phyloP scores from a whole-genome alignment of 2,888 invertebrate genomes.

The Abrostola tripartita region DNA sequence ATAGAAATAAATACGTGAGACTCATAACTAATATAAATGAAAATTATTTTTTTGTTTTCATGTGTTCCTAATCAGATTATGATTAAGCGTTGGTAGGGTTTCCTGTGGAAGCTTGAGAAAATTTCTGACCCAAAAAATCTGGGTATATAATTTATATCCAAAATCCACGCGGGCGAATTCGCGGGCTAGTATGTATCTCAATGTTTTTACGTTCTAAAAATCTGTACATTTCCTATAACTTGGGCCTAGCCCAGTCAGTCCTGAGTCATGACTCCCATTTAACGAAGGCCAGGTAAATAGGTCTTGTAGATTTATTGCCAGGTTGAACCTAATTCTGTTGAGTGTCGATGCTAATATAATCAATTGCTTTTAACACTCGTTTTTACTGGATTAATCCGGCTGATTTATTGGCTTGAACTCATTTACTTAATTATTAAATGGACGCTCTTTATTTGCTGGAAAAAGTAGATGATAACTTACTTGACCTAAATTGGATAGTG shows the following conservation, averaged over 20 bases:
- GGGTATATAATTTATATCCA: too few relatives aligned
- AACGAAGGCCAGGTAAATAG: slow-evolving; percentile 44
- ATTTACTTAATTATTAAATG: slow-evolving; percentile 21
- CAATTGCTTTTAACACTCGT: slow-evolving; percentile 27
- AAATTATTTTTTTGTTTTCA: too few relatives aligned
- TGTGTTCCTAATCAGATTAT: too few relatives aligned
- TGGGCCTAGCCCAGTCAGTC: slow-evolving; percentile 2
- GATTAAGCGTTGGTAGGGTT: too few relatives aligned
- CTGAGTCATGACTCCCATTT: slow-evolving; percentile 20
- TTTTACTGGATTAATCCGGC: slow-evolving; percentile 16
- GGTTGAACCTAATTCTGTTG: slow-evolving; percentile 43
- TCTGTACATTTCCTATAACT: slow-evolving; percentile 7
- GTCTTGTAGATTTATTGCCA: slow-evolving; percentile 46
- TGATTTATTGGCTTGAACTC: slow-evolving; percentile 29
- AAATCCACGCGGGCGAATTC: too few relatives aligned
- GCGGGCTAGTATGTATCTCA: neutral
- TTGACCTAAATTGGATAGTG: neutral
- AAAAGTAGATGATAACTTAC: neutral
- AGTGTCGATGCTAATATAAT: slow-evolving; percentile 31
- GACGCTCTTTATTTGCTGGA: neutral
- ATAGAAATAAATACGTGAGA: too few relatives aligned
- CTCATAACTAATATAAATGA: too few relatives aligned
- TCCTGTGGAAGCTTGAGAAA: too few relatives aligned
- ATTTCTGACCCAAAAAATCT: too few relatives aligned
- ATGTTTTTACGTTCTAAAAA: slow-evolving; percentile 3